Base-by-base conservation (phyloP, 2,888 invertebrate species). In the Leuctra nigra region DNA sequence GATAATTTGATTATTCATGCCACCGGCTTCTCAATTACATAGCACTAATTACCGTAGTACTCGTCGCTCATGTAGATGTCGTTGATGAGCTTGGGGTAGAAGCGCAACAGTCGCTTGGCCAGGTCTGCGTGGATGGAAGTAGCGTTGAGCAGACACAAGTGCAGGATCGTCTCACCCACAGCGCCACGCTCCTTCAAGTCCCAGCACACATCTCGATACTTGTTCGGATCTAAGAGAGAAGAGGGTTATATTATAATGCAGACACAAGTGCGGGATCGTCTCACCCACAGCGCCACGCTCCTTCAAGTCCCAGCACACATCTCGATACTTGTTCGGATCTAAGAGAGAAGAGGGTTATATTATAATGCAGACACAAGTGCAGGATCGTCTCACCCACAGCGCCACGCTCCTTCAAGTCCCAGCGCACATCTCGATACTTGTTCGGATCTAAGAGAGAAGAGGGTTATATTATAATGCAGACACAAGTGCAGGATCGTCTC, bases 51-150 rank as follows among this genome's bases (percentile, higher is more conserved):
- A 91, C 93, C 98, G 68, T 95, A 99, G 71, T 97, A 98, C 72
- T 98, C 98, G 67, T 98, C 98, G 50, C 87, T 86, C 75, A 93
- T 86, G 72, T 97, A 98, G 64, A 95, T 88, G 68, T 99, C 98
- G 68, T 95, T 90, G 66, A 98, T 92, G 18, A 99, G 80, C 69
- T 92, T 93, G 0, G 99, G 99, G 74, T 92, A 99, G 69, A 91
- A 89, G 52, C 88, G 80, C 6, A 98, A 74, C 23, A 99, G 76
- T 57, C 96, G 77, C 72, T 96, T 97, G 0, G 95, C 96, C 54
- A 99, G 78, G 69, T 96, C 96, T 1, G 91, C 91, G 69, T 96
- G 90, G 46, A 95, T 75, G 0, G 93, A 87, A 0, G 94, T 91
- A 0, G 95, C 92, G 67, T 92, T 91, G 23, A 98, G 76, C 56